Conservation (phyloP, 2,797 vertebrate genomes). For the Chelon labrosus region DNA sequence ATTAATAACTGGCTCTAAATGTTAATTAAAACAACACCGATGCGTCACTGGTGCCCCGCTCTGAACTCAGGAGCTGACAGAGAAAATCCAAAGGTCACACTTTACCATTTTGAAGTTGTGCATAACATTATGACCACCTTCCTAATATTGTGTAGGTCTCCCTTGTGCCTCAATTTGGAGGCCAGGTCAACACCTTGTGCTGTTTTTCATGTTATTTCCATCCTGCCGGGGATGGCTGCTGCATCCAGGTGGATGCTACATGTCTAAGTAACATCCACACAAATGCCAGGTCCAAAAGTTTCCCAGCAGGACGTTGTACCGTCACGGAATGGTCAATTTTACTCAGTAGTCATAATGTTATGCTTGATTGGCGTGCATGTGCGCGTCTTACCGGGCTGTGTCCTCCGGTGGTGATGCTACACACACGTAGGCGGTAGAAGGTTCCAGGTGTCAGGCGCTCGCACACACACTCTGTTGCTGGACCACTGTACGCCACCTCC, state of each 20-base stretch:
- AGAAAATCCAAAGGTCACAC: background rate
- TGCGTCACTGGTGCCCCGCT: background rate
- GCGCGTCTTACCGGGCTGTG: conserved; percentile 90
- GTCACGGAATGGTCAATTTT: too few relatives aligned
- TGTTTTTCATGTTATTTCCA: too few relatives aligned
- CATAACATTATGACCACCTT: too few relatives aligned
- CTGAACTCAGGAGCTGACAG: background rate
- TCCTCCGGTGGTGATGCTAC: conserved; percentile 96
- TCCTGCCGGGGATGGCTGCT: too few relatives aligned
- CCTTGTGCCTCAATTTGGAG: too few relatives aligned
- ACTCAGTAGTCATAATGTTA: too few relatives aligned
- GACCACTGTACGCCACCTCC: conserved; percentile 94
- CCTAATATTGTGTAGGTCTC: too few relatives aligned
- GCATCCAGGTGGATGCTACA: too few relatives aligned
- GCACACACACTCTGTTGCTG: conserved; percentile 90
- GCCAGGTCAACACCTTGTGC: too few relatives aligned
- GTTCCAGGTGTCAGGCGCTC: conserved; percentile 93
- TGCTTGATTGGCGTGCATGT: background rate
- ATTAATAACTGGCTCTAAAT: conserved; percentile 12
- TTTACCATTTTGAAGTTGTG: background rate
- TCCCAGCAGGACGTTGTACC: too few relatives aligned
- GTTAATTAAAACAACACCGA: background rate
- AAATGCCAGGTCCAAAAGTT: too few relatives aligned
- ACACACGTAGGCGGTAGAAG: conserved; percentile 93
- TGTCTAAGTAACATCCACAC: too few relatives aligned